These are phyloP conservation scores for Sebastes alutus DNA, from an alignment of 2,797 vertebrate species.

Conservation along the genomic window DNA sequence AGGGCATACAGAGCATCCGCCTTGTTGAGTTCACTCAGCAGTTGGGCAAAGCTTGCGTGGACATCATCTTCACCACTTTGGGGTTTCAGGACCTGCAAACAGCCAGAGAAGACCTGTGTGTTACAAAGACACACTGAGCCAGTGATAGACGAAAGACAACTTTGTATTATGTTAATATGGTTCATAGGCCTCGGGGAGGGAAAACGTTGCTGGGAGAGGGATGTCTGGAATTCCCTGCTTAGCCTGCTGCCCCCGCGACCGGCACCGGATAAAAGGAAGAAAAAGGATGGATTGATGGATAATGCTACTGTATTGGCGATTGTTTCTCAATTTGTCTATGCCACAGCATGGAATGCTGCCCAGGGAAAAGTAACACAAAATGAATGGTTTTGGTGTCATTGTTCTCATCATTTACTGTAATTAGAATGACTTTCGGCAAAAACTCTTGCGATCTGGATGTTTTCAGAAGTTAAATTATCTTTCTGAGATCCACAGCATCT, in stretches of 20 bases:
- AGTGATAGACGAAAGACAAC: not conserved
- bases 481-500: not conserved
- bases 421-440: not conserved
- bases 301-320: too few species aligned
- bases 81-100: slow-evolving; percentile 70
- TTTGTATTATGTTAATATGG: not conserved
- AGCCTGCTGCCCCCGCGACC: too few species aligned
- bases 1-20: slow-evolving; percentile 73
- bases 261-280: too few species aligned
- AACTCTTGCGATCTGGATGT: not conserved
- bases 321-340: too few species aligned
- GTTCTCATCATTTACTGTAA: not conserved
- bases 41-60: slow-evolving; percentile 51
- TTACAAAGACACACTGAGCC: slow-evolving; percentile 16
- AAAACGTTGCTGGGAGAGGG: too few species aligned
- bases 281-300: too few species aligned
- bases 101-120: slow-evolving; percentile 29
- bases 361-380: not conserved
- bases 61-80: slow-evolving; percentile 31
- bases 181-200: not conserved
- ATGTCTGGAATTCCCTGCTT: too few species aligned
- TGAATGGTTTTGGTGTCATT: not conserved
- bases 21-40: slow-evolving; percentile 78
- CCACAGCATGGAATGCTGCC: not conserved
- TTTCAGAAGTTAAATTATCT: not conserved